Evolutionary conservation across 2,888 invertebrate species (phyloP).

Genomic region (Drosophila borealis): DNA sequence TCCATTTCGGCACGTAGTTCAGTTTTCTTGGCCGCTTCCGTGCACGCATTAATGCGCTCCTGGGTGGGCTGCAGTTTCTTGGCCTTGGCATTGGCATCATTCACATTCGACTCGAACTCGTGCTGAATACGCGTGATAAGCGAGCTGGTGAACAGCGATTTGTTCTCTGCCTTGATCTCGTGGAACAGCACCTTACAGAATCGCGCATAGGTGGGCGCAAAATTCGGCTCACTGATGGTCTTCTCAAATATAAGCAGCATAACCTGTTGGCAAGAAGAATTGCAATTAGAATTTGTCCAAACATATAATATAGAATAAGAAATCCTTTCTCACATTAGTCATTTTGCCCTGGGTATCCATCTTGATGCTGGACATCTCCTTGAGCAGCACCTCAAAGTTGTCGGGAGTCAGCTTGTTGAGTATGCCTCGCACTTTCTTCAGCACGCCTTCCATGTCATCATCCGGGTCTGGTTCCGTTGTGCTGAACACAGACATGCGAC

Average conservation of each 20-base stretch:
- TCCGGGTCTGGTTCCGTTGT: constrained; percentile 49
- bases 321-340: constrained; percentile 70
- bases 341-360: constrained; percentile 80
- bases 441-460: constrained; percentile 74
- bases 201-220: constrained; percentile 83
- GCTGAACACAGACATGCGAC: constrained; percentile 57
- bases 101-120: constrained; percentile 83
- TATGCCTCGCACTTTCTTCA: constrained; percentile 83
- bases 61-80: constrained; percentile 79
- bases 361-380: constrained; percentile 79
- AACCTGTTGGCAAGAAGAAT: constrained; percentile 55
- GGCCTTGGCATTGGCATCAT: constrained; percentile 82
- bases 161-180: constrained; percentile 79
- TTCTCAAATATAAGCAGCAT: constrained; percentile 84
- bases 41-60: constrained; percentile 69
- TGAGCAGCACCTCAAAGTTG: constrained; percentile 82
- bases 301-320: neutral
- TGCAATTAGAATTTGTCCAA: neutral
- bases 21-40: constrained; percentile 70
- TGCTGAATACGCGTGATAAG: constrained; percentile 80
- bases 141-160: constrained; percentile 70
- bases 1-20: constrained; percentile 83
- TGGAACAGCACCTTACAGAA: constrained; percentile 83
- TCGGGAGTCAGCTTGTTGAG: constrained; percentile 83
- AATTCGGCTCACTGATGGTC: constrained; percentile 83